Conservation (phyloP, 2,888 invertebrate species). For the Nephrotoma guestfalica region DNA sequence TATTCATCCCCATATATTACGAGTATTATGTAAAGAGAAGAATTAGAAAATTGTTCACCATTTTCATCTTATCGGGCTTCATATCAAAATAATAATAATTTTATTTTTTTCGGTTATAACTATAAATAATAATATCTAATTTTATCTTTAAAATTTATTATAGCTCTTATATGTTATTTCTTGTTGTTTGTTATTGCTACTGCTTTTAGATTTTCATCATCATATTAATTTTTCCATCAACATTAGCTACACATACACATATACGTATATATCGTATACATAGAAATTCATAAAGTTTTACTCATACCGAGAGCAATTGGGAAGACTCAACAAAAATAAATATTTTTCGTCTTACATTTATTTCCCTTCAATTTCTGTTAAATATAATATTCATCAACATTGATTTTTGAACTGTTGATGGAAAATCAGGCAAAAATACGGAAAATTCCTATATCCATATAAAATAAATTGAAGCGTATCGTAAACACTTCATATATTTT, state of each 20-base stretch:
- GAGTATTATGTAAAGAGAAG: neutral
- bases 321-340: neutral
- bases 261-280: neutral
- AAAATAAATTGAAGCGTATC: slow-evolving; percentile 1
- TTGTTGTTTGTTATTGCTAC: neutral
- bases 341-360: neutral
- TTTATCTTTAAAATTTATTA: neutral
- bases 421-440: neutral
- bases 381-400: neutral
- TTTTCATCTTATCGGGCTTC: neutral
- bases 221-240: neutral
- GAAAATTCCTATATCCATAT: neutral
- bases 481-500: slow-evolving; percentile 4
- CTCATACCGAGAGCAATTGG: neutral
- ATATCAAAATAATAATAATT: neutral
- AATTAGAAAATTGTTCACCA: neutral
- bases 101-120: neutral
- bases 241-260: neutral
- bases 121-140: neutral
- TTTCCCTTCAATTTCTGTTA: neutral
- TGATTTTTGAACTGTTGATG: neutral
- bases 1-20: neutral
- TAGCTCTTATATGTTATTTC: neutral
- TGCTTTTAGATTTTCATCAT: neutral
- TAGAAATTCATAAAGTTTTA: neutral